Conservation (phyloP, 2,888 invertebrate species). For the Agriopis marginaria region DNA sequence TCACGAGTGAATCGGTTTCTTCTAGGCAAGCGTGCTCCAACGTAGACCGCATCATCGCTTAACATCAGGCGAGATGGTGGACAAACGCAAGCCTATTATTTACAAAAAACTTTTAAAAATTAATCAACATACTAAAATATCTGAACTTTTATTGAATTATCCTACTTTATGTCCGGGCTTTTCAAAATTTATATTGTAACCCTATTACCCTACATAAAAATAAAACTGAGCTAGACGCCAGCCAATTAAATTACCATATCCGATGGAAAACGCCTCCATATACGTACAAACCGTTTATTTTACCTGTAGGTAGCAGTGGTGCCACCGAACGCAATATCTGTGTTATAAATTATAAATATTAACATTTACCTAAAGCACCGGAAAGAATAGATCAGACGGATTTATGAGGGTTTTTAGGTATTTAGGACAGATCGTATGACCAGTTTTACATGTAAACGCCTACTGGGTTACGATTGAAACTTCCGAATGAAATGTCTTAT, state of each 20-base stretch:
- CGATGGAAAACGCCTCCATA: constrained; percentile 26
- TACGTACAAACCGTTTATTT: constrained; percentile 35
- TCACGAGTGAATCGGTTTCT: too few relatives aligned
- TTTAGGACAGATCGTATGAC: constrained; percentile 17
- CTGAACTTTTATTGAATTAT: too few relatives aligned
- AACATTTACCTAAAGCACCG: constrained; percentile 33
- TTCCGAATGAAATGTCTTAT: constrained; percentile 2
- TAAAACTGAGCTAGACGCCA: constrained; percentile 20
- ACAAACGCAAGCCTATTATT: too few relatives aligned
- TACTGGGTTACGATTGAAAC: constrained; percentile 13
- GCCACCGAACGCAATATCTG: constrained; percentile 22
- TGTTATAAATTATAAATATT: constrained; percentile 20
- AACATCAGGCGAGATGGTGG: too few relatives aligned
- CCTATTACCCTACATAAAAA: constrained; percentile 13
- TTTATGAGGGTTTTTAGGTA: constrained; percentile 18
- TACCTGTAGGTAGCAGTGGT: background rate
- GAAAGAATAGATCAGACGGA: constrained; percentile 29
- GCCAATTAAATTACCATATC: constrained; percentile 42
- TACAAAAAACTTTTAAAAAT: too few relatives aligned
- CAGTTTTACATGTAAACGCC: constrained; percentile 23
- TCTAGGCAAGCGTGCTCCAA: too few relatives aligned
- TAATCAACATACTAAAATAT: too few relatives aligned
- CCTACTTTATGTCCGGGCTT: too few relatives aligned
- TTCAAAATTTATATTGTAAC: too few relatives aligned
- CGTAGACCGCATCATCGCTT: too few relatives aligned